phyloP scores from a whole-genome alignment of 2,797 vertebrate genomes.

The Phataginus tetradactyla region DNA sequence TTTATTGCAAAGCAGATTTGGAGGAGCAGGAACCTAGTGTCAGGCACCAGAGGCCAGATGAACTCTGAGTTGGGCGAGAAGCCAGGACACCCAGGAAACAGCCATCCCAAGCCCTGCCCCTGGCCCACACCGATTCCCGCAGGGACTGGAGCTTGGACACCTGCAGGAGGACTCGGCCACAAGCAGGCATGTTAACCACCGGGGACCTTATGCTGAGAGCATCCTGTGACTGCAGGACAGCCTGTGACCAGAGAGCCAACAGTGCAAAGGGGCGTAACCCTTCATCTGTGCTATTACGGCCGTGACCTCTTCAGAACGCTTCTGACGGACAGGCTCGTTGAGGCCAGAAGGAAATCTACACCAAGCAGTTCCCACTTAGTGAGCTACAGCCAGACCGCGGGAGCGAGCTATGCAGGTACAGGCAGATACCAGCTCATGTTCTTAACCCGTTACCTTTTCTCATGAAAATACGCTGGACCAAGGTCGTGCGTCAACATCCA shows the following conservation, averaged over 20 bases:
- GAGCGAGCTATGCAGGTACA: neutral
- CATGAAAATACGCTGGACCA: neutral
- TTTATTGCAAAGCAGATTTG: rapidly evolving
- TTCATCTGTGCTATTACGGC: too few relatives aligned
- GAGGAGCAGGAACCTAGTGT: neutral
- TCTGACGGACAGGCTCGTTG: neutral
- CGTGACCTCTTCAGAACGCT: neutral
- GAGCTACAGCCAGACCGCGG: neutral
- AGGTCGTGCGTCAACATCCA: neutral
- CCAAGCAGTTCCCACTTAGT: neutral
- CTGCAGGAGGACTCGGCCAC: neutral
- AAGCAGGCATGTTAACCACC: neutral
- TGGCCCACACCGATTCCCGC: neutral
- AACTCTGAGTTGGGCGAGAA: neutral
- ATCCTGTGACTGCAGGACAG: neutral
- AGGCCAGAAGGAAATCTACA: neutral
- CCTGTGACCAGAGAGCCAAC: neutral
- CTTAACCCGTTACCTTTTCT: neutral
- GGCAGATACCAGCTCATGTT: neutral
- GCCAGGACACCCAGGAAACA: neutral
- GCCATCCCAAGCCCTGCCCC: neutral
- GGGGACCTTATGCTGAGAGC: neutral
- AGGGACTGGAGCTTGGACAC: rapidly evolving
- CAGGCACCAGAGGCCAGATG: neutral
- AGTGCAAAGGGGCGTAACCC: neutral